These are phyloP conservation scores for Phyllotreta cruciferae DNA, from an alignment of 2,888 invertebrate species.

Conservation along the genomic window DNA sequence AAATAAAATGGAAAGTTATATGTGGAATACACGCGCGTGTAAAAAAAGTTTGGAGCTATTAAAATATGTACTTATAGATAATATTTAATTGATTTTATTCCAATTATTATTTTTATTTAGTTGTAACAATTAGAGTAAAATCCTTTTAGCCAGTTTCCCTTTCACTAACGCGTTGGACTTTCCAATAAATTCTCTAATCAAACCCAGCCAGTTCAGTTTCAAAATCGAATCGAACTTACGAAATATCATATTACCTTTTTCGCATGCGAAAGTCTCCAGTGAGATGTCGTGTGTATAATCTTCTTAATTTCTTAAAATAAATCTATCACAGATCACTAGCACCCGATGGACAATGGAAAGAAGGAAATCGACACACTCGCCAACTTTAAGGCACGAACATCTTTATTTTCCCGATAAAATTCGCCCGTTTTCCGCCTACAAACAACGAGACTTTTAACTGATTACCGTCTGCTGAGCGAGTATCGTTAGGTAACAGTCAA, in stretches of 20 bases:
- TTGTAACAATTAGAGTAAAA: slow-evolving; percentile 9
- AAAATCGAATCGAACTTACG: slow-evolving; percentile 9
- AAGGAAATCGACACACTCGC: slow-evolving; percentile 29
- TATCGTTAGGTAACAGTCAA: slow-evolving; percentile 37
- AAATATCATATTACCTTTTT: slow-evolving; percentile 29
- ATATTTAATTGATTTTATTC: neutral
- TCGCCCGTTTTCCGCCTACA: too few relatives aligned
- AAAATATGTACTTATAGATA: too few relatives aligned
- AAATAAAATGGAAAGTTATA: too few relatives aligned
- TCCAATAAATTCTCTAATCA: slow-evolving; percentile 38
- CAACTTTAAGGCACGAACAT: slow-evolving; percentile 27
- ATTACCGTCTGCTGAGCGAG: slow-evolving; percentile 12
- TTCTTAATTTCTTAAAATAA: slow-evolving; percentile 15
- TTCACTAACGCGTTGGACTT: slow-evolving; percentile 42
- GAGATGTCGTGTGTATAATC: slow-evolving; percentile 2
- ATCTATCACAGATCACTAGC: slow-evolving; percentile 40
- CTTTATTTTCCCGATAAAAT: slow-evolving; percentile 16
- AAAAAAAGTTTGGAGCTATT: too few relatives aligned
- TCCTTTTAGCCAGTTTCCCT: slow-evolving; percentile 36
- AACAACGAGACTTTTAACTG: slow-evolving; percentile 1
- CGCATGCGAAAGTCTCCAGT: slow-evolving; percentile 25
- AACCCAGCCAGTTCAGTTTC: slow-evolving; percentile 24
- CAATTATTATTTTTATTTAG: neutral
- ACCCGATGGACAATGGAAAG: slow-evolving; percentile 29
- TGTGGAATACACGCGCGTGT: too few relatives aligned